Base-by-base conservation (phyloP, 1,140 invertebrate genomes). In the Ostrea denselamellosa region DNA sequence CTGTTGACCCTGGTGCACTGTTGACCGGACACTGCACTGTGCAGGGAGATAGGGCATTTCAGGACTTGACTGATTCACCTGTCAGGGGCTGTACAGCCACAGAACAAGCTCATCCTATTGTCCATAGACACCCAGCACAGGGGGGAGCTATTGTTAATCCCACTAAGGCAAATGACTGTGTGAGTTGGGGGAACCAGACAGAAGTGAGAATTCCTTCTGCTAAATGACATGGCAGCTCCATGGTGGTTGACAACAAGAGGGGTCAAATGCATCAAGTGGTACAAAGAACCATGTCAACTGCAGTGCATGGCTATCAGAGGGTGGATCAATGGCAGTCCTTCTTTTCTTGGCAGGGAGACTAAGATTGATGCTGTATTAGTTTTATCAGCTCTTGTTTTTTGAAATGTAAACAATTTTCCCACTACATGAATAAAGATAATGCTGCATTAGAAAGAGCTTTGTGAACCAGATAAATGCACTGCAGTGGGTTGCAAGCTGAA, bases 41-140 rank as follows among this genome's bases (percentile, higher is more conserved):
- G 68, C 68, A 71, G 68, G n/a, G 68, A 71, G 68, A 3, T 10
- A 4, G 68, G 68, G 22, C 22, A 71, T 34, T 34, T 71, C 8
- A 71, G 68, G 68, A 71, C 68, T 34, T 71, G 68, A 71, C 68
- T 71, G 68, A 71, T 71, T 71, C 68, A 71, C 68, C 68, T 71
- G 25, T 71, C 25, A 44, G 1, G 8, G 28, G 68, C 9, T 25
- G 4, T 14, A 28, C 68, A 71, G 25, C 68, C 25, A 71, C 25
- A 25, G 68, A 62, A 71, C 68, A 34, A 25, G 25, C 68, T 25
- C 68, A 71, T 71, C 68, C 25, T 34, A 71, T 71, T 71, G 68
- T 71, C 9, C 22, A 71, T 8, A 71, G 68, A 71, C 28, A 71
- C 25, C 68, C 68, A 71, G 68, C 22, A 71, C 68, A 71, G 68